Percentiles rank a stretch among this genome's conserved stretches.
These are phyloP conservation scores for Adelges cooleyi DNA, from an alignment of 1,140 invertebrate species.

Conservation along the genomic window DNA sequence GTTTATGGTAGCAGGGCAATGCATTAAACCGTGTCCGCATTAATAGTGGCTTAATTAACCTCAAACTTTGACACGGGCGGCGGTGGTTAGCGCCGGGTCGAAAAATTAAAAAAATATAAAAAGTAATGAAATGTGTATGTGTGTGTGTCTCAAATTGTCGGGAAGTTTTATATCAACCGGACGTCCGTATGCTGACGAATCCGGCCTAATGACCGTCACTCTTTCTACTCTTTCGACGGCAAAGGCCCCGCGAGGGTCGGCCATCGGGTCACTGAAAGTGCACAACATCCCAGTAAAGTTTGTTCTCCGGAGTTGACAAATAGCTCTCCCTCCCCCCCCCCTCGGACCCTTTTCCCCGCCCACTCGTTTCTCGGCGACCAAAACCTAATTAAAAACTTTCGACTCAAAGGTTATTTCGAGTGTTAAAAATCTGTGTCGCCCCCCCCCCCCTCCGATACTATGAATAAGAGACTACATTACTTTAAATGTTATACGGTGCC, in stretches of 20 bases:
- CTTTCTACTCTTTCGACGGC: too few species aligned
- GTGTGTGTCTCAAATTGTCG: background rate
- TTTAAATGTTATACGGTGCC: too few species aligned
- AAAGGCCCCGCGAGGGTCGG: too few species aligned
- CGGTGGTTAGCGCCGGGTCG: too few species aligned
- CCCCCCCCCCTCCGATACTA: too few species aligned
- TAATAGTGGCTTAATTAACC: background rate
- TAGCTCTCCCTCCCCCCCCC: background rate
- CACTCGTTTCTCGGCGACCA: background rate
- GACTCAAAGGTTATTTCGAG: background rate
- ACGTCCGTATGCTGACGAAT: slow-evolving; percentile 12
- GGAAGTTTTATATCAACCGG: background rate
- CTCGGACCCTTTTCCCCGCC: background rate
- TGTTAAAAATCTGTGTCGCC: too few species aligned
- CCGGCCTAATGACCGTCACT: slow-evolving; percentile 10
- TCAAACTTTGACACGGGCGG: background rate
- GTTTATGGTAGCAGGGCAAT: background rate
- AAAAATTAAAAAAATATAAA: background rate
- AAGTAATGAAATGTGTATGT: too few species aligned
- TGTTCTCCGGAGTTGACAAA: background rate
- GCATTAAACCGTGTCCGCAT: background rate
- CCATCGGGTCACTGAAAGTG: too few species aligned
- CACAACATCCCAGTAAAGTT: background rate
- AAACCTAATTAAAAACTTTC: slow-evolving; percentile 24
- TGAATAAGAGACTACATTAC: too few species aligned